A percentile compares a stretch with the other conserved stretches of the same genome.
Conservation (phyloP, 2,113 vertebrate species). For the Tor tambroides region DNA sequence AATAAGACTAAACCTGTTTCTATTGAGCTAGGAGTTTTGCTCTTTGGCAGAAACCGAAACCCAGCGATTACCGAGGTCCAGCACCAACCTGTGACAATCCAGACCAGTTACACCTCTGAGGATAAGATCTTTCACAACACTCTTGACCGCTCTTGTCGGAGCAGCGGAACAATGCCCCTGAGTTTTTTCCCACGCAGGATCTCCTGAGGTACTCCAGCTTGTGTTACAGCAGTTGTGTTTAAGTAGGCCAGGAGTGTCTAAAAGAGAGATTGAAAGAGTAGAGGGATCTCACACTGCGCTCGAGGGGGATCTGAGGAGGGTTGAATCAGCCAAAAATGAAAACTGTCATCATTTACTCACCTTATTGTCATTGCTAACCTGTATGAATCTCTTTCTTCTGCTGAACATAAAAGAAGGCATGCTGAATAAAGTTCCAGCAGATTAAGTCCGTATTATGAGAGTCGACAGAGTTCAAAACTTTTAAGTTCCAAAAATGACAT, state of each 20-base stretch:
- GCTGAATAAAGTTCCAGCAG: neutral
- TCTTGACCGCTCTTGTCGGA: conserved; percentile 18
- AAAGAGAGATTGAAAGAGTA: neutral
- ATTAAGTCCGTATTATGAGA: neutral
- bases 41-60: conserved; percentile 10
- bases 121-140: conserved; percentile 49
- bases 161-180: conserved; percentile 45
- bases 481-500: neutral
- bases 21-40: conserved; percentile 15
- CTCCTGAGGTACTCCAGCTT: conserved; percentile 31
- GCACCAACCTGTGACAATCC: conserved; percentile 22
- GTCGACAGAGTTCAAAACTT: neutral
- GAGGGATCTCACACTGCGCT: neutral
- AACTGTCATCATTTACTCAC: neutral
- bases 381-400: neutral
- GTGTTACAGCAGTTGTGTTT: conserved; percentile 45
- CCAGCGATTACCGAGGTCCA: neutral
- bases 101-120: conserved; percentile 34
- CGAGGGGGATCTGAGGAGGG: neutral
- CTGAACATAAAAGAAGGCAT: neutral
- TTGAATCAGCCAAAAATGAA: conserved; percentile 4
- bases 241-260: conserved; percentile 43
- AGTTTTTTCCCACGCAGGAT: conserved; percentile 51
- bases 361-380: neutral
- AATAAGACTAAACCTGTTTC: conserved; percentile 28